These are phyloP conservation scores for Campaea margaritaria DNA, from an alignment of 2,888 invertebrate genomes.

Conservation along the genomic window DNA sequence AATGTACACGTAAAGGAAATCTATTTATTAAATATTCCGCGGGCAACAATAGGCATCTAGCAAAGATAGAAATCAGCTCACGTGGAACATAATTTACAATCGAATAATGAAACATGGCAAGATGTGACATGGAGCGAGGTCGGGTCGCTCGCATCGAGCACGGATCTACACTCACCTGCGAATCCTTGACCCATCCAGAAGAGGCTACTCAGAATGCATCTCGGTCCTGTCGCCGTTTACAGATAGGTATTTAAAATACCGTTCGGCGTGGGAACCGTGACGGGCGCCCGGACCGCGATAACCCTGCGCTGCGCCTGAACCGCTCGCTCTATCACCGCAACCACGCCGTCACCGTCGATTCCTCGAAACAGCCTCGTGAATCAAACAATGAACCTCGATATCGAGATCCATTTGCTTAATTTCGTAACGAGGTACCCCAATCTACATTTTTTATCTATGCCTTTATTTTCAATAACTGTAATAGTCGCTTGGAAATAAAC, in stretches of 20 bases:
- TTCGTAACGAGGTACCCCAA: constrained; percentile 73
- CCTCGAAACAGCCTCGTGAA: constrained; percentile 49
- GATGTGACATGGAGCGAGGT: constrained; percentile 73
- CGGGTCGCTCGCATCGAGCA: constrained; percentile 71
- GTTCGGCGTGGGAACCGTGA: constrained; percentile 82
- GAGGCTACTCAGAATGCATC: constrained; percentile 81
- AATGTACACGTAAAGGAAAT: constrained; percentile 5
- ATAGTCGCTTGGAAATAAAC: constrained; percentile 63
- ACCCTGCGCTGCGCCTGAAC: constrained; percentile 60
- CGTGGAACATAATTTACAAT: constrained; percentile 45
- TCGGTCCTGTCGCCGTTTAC: constrained; percentile 80
- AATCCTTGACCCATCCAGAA: constrained; percentile 85
- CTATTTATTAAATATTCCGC: constrained; percentile 19
- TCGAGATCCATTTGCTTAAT: constrained; percentile 79
- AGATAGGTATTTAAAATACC: constrained; percentile 84
- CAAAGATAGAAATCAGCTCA: constrained; percentile 40
- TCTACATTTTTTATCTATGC: constrained; percentile 71
- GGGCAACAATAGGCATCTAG: constrained; percentile 40
- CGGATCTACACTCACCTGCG: constrained; percentile 79
- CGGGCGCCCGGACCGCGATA: constrained; percentile 71
- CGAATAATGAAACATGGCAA: constrained; percentile 74
- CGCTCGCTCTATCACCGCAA: constrained; percentile 52
- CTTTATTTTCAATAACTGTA: constrained; percentile 76
- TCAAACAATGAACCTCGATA: constrained; percentile 77
- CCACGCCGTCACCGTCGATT: constrained; percentile 32